Percentiles rank a stretch among this genome's conserved stretches.
Conservation (phyloP, 1,140 invertebrate species). For the Acyrthosiphon pisum region DNA sequence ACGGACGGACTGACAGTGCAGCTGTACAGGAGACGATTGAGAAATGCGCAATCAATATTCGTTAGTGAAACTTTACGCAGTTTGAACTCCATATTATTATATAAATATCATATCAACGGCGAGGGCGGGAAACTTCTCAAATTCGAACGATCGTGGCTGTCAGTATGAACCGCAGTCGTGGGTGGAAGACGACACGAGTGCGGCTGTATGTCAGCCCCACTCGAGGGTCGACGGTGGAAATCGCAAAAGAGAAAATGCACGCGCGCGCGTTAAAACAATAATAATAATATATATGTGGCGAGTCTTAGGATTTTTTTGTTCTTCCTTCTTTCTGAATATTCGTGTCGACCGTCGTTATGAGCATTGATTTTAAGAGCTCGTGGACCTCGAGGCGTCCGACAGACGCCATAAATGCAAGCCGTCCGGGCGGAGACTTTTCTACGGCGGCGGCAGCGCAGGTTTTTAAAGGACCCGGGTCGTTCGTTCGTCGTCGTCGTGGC, state of each 20-base stretch:
- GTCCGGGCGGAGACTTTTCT: constrained; percentile 44
- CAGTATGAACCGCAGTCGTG: not conserved
- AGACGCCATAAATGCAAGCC: constrained; percentile 46
- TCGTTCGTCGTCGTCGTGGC: not conserved
- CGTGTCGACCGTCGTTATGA: not conserved
- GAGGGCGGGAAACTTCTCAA: not conserved
- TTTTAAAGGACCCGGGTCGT: constrained; percentile 11
- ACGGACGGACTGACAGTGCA: not conserved
- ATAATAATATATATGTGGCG: too few species aligned
- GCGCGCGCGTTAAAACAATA: not conserved
- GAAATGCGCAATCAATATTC: not conserved
- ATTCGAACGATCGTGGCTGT: not conserved
- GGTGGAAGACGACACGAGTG: not conserved
- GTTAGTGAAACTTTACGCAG: not conserved
- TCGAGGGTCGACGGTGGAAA: not conserved
- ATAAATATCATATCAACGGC: not conserved
- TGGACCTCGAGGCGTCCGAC: constrained; percentile 8
- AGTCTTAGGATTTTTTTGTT: not conserved
- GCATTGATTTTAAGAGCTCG: constrained; percentile 44
- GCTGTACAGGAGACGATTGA: not conserved
- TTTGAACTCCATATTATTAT: not conserved
- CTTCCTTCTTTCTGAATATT: not conserved
- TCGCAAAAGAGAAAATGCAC: not conserved
- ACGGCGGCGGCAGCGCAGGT: not conserved
- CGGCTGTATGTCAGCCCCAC: not conserved